These are phyloP conservation scores for Daktulosphaira vitifoliae DNA, from an alignment of 1,140 invertebrate genomes.

Conservation along the genomic window DNA sequence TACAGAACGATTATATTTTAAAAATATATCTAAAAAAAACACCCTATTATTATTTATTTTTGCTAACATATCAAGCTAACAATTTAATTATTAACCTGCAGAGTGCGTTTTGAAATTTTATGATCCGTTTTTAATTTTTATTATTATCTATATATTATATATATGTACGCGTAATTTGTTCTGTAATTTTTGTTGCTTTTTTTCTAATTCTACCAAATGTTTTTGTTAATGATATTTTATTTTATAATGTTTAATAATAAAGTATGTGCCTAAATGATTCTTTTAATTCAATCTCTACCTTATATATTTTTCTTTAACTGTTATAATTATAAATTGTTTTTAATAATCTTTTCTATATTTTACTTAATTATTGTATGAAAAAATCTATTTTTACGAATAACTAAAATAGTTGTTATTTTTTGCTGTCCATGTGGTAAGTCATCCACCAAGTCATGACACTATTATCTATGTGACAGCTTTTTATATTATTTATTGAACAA, in stretches of 20 bases:
- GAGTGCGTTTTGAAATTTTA: constrained; percentile 24
- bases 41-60: constrained; percentile 10
- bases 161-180: constrained; percentile 6
- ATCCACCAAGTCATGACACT: too few relatives aligned
- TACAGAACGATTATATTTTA: constrained; percentile 6
- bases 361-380: too few relatives aligned
- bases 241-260: constrained; percentile 28
- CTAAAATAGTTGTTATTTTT: too few relatives aligned
- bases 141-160: constrained; percentile 16
- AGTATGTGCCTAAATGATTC: constrained; percentile 23
- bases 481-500: too few relatives aligned
- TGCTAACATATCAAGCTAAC: constrained; percentile 27
- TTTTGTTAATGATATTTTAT: constrained; percentile 18
- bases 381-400: too few relatives aligned
- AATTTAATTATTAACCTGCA: constrained; percentile 28
- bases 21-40: neutral
- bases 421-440: too few relatives aligned
- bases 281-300: too few relatives aligned
- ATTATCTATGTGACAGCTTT: too few relatives aligned
- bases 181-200: constrained; percentile 21
- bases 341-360: too few relatives aligned
- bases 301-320: too few relatives aligned
- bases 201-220: constrained; percentile 29
- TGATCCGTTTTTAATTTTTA: constrained; percentile 19
- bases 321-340: too few relatives aligned